A percentile compares a stretch with the other conserved stretches of the same genome.
phyloP scores from a whole-genome alignment of 1,140 invertebrate genomes.

The Dendroctonus valens region DNA sequence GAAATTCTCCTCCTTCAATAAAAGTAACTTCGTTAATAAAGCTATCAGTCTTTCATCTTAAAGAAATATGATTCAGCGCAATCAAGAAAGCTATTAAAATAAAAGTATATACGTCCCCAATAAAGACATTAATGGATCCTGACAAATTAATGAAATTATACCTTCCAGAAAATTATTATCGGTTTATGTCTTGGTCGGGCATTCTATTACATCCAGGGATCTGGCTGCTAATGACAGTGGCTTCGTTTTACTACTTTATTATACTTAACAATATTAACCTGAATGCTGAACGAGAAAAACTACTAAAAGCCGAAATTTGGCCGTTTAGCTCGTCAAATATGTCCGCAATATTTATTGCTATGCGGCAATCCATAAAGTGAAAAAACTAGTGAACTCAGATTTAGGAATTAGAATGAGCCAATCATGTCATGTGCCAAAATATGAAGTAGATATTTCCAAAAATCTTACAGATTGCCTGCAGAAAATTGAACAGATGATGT shows the following conservation, averaged over 20 bases:
- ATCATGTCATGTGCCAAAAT: too few species aligned
- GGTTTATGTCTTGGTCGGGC: conserved; percentile 22
- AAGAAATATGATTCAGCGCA: conserved; percentile 26
- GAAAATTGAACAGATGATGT: too few species aligned
- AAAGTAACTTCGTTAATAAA: conserved; percentile 27
- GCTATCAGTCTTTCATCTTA: conserved; percentile 17
- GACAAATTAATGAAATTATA: conserved; percentile 35
- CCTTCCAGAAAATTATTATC: conserved; percentile 31
- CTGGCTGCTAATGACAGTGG: conserved; percentile 11
- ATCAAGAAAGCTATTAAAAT: conserved; percentile 31
- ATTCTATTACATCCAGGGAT: conserved; percentile 18
- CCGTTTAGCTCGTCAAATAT: too few species aligned
- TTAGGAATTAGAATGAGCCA: too few species aligned
- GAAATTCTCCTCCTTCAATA: conserved; percentile 11
- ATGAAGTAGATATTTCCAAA: too few species aligned
- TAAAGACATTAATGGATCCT: conserved; percentile 31
- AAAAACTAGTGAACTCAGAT: too few species aligned
- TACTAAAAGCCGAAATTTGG: too few species aligned
- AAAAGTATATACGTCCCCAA: conserved; percentile 23
- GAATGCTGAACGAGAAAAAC: too few species aligned
- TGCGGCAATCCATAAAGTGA: too few species aligned
- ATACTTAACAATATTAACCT: too few species aligned
- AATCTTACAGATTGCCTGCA: too few species aligned
- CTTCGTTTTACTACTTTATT: conserved; percentile 13
- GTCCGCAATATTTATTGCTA: too few species aligned